Base-by-base conservation (phyloP, 2,797 vertebrate genomes). In the Etheostoma nigrum region DNA sequence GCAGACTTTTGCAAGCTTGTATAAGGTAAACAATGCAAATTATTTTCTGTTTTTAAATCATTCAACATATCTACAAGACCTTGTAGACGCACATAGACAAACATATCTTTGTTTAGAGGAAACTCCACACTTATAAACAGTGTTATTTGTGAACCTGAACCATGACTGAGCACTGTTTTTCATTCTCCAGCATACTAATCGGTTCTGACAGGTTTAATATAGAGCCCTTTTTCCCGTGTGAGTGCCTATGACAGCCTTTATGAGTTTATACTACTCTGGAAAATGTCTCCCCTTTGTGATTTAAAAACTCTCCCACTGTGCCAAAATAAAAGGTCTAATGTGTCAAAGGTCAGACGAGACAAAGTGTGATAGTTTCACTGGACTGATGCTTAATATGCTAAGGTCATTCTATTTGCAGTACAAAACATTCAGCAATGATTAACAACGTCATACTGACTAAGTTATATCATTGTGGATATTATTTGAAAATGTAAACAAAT, bases 401-500 rank as follows among this genome's bases (percentile, higher is more conserved):
- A 79, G 62, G 67, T 55, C 45, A 6, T 27, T 63, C 30, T 3
- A 71, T 82, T 70, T 52, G 21, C 15, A 49, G 66, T 12, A 60
- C 6, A 62, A 67, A 72, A 40, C 45, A 59, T 25, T 18, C 69
- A 66, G 25, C 23, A 74, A 55, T 36, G 59, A 82, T 73, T 27
- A 58, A 21, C 74, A 72, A 12, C 36, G 10, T 74, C 60, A 58
- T 15, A 14, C 11, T 40, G 19, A 51, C 3, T n/a, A 74, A 61
- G 71, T 72, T 1, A 15, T 30, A 6, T 67, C 58, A 67, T 36
- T 78, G 15, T 40, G 27, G 62, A 30, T 70, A 10, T 62, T 25
- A 11, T 45, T 83, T 61, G 51, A 57, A 57, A 85, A 85, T 86
- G 72, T 84, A 74, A 84, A 58, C 42, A 63, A 60, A 79, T 66